These are phyloP conservation scores for Tauraco erythrolophus DNA, from an alignment of 2,113 vertebrate species.

Conservation along the genomic window DNA sequence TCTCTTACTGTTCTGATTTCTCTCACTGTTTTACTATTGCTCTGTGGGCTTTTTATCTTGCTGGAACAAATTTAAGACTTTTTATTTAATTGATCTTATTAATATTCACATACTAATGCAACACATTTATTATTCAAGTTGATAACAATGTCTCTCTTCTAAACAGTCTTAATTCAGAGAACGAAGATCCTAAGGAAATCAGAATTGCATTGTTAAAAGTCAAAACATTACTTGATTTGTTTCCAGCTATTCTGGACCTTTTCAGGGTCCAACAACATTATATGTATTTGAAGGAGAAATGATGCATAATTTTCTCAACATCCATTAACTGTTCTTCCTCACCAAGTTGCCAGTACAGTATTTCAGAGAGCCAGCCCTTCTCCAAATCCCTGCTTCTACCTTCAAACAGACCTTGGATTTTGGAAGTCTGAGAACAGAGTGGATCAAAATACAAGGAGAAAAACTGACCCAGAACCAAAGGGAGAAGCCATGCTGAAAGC, in stretches of 20 bases:
- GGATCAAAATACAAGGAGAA: not conserved
- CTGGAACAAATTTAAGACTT: constrained; percentile 18
- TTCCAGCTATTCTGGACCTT: not conserved
- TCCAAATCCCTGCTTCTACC: not conserved
- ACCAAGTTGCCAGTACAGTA: not conserved
- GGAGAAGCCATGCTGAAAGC: not conserved
- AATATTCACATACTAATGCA: constrained; percentile 41
- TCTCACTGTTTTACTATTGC: not conserved
- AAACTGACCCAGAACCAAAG: not conserved
- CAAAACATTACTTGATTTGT: not conserved
- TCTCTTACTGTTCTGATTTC: not conserved
- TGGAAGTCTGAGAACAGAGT: not conserved
- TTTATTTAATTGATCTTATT: constrained; percentile 38
- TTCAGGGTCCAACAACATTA: not conserved
- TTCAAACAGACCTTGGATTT: not conserved
- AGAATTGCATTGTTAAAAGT: not conserved
- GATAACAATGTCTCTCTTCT: constrained; percentile 24
- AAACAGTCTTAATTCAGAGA: constrained; percentile 2
- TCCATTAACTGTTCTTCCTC: not conserved
- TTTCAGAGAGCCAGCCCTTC: not conserved
- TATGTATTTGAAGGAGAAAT: not conserved
- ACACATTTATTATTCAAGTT: constrained; percentile 22
- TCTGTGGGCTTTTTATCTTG: constrained; percentile 14
- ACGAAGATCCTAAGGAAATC: not conserved
- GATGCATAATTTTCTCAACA: not conserved